Conservation (phyloP, 2,888 invertebrate genomes). For the Sepiola atlantica region DNA sequence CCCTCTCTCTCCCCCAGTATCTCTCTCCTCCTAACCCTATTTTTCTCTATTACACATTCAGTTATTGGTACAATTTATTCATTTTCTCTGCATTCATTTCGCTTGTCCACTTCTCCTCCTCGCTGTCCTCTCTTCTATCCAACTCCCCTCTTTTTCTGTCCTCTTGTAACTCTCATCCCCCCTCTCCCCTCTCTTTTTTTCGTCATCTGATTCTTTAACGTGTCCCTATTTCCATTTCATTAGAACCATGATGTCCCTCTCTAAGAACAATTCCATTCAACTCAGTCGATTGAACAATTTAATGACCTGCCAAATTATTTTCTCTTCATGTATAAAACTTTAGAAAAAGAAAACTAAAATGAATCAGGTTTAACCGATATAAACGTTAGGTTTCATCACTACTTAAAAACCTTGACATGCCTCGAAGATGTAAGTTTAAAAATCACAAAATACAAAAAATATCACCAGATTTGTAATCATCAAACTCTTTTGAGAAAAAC, state of each 20-base stretch:
- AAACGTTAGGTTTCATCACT: not conserved
- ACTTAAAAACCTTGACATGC: conserved; percentile 1
- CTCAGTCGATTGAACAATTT: not conserved
- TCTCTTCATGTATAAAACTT: not conserved
- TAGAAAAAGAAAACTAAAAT: not conserved
- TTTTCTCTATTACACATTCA: not conserved
- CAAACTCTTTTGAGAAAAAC: not conserved
- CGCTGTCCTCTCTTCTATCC: not conserved
- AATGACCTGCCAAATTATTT: not conserved
- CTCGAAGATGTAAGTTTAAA: not conserved
- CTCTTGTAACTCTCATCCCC: not conserved
- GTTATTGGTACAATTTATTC: not conserved
- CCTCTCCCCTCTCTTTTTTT: no score
- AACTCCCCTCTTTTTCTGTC: not conserved
- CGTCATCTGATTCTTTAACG: no score
- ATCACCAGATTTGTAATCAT: not conserved
- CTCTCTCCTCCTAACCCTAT: not conserved
- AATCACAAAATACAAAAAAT: not conserved
- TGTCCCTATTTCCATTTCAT: no score
- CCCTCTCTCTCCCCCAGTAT: no score
- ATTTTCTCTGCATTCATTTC: no score
- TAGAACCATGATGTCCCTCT: no score
- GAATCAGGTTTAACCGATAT: not conserved
- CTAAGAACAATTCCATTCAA: not conserved
- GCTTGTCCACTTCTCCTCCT: not conserved